Evolutionary conservation across 2,888 invertebrate genomes (phyloP).

Genomic region (Bellardia pandia): DNA sequence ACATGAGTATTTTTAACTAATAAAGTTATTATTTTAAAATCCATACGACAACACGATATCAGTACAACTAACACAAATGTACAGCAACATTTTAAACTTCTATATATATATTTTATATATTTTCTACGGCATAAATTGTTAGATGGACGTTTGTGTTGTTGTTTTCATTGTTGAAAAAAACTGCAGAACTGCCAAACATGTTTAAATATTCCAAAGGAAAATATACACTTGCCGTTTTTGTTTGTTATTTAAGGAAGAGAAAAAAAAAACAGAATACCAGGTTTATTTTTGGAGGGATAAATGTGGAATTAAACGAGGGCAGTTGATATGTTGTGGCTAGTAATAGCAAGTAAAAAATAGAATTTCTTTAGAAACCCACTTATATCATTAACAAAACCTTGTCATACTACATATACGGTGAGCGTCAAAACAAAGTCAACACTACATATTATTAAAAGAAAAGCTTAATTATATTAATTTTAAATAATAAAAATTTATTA

Average conservation of each 20-base stretch:
- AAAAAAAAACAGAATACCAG: constrained; percentile 15
- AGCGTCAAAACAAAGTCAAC: no score
- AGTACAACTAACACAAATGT: constrained; percentile 33
- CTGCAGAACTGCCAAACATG: constrained; percentile 33
- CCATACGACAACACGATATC: constrained; percentile 49
- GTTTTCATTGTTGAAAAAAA: constrained; percentile 32
- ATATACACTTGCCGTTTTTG: constrained; percentile 16
- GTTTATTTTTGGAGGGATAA: background rate
- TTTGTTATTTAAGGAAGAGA: background rate
- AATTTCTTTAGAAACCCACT: no score
- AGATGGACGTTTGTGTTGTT: constrained; percentile 29
- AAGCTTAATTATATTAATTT: no score
- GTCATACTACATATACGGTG: no score
- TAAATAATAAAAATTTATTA: no score
- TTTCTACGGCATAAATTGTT: constrained; percentile 22
- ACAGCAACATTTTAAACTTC: constrained; percentile 15
- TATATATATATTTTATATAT: background rate
- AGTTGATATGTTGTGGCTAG: no score
- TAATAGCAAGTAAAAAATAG: no score
- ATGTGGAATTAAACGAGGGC: background rate
- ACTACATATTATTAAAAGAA: no score
- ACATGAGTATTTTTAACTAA: constrained; percentile 35
- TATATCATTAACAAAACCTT: no score
- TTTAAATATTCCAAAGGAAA: constrained; percentile 52
- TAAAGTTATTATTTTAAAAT: constrained; percentile 66